Base-by-base conservation (phyloP, 2,888 invertebrate species). In the Eupithecia inturbata region DNA sequence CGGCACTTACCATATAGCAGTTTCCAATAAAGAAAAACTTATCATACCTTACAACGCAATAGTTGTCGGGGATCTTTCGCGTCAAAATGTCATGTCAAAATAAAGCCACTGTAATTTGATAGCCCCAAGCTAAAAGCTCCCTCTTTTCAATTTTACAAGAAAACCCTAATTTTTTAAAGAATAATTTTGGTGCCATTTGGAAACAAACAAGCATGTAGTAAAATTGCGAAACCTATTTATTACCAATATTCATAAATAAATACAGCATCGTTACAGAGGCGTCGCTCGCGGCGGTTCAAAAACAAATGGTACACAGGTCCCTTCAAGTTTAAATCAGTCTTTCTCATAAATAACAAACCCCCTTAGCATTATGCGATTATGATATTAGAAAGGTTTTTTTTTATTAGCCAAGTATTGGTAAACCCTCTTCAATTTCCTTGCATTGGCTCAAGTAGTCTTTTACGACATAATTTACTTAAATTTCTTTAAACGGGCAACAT, bases 401-500 rank as follows among this genome's bases (percentile, higher is more conserved):
- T 57, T 22, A n/a, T 22, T 57, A 14, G 3, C 57, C 12, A 57
- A 53, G 45, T 45, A 45, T 3, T 53, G 57, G 1, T 36, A 12
- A 39, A 33, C 39, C 39, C 66, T 39, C 14, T 39, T 41, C 22
- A 41, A 39, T 66, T 66, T 26, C 22, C 22, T 36, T 6, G 14
- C 26, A 66, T 66, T 22, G 22, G 10, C 7, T 19, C 16, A 16
- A 41, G 39, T 66, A 26, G 4, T 22, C 39, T 26, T 66, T 66
- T 66, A 66, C 66, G 64, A 64, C 45, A 36, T 16, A 67, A 70
- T 36, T 73, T 69, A 31, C 39, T 41, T 60, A 60, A 71, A 71
- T 62, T 71, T 69, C 33, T 67, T 67, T 66, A 53, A 71, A 68
- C 39, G 64, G 16, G 31, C 53, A n/a, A 60, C 53, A 73, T 78